Conservation (phyloP, 2,797 vertebrate species). For the Clarias platycephalus region DNA sequence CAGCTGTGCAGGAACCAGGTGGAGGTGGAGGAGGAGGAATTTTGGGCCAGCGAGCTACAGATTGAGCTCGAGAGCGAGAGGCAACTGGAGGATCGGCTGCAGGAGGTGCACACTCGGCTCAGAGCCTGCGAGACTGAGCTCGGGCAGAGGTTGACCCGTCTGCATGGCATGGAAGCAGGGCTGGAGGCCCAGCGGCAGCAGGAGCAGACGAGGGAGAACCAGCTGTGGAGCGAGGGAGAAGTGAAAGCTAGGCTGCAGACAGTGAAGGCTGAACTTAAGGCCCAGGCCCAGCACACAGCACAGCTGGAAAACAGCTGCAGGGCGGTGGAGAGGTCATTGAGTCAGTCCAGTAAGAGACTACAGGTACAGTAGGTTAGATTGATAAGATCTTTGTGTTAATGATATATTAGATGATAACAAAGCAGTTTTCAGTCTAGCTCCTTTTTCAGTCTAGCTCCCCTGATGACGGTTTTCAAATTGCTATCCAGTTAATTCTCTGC, state of each 20-base stretch:
- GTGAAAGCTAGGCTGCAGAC: conserved; percentile 87
- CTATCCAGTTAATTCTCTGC: not conserved
- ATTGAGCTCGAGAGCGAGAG: conserved; percentile 95
- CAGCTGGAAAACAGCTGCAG: conserved; percentile 91
- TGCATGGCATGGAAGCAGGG: conserved; percentile 82
- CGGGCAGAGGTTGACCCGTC: conserved; percentile 80
- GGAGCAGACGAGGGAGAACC: conserved; percentile 84
- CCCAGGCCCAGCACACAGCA: conserved; percentile 88
- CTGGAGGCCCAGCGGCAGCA: conserved; percentile 88
- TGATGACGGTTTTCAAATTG: not conserved
- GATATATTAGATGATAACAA: not conserved
- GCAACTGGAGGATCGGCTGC: conserved; percentile 90
- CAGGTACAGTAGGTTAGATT: conserved; percentile 78
- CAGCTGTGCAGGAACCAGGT: conserved; percentile 89
- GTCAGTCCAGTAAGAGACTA: conserved; percentile 85
- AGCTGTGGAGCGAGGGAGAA: conserved; percentile 89
- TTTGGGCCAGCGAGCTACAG: conserved; percentile 96
- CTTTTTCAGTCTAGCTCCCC: not conserved
- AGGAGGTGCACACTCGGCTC: conserved; percentile 84
- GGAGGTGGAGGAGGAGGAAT: conserved; percentile 96
- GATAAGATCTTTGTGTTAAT: not conserved
- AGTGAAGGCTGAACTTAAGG: conserved; percentile 85
- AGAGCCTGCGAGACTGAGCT: conserved; percentile 84
- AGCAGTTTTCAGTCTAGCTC: not conserved
- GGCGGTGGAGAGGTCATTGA: conserved; percentile 89